phyloP scores from a whole-genome alignment of 2,113 vertebrate genomes.

The Lepus europaeus region DNA sequence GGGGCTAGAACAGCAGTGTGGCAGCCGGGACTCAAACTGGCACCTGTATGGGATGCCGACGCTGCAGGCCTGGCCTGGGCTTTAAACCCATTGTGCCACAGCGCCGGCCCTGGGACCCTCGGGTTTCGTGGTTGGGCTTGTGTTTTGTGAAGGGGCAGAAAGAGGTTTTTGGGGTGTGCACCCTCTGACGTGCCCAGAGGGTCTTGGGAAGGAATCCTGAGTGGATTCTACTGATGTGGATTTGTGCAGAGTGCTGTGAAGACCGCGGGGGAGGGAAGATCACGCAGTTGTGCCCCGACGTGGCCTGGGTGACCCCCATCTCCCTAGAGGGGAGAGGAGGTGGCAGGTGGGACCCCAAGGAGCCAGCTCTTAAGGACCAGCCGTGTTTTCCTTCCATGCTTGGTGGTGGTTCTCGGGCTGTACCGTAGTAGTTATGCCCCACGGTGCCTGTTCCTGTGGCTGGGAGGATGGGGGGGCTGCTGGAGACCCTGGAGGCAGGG shows the following conservation, averaged over 20 bases:
- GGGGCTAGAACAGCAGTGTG: too few species aligned
- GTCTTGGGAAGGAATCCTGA: neutral
- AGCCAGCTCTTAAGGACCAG: neutral
- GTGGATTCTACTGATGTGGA: accelerated
- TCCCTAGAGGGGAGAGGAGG: neutral
- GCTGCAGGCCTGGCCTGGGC: too few species aligned
- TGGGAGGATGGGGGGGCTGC: too few species aligned
- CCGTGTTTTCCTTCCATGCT: neutral
- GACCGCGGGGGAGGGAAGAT: accelerated
- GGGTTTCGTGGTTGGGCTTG: accelerated
- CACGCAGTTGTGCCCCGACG: accelerated
- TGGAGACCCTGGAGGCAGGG: neutral
- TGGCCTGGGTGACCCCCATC: neutral
- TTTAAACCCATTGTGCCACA: too few species aligned
- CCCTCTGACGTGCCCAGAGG: neutral
- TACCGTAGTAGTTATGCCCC: accelerated
- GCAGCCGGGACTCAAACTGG: too few species aligned
- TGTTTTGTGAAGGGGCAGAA: neutral
- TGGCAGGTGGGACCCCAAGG: neutral
- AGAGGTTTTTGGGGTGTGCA: neutral
- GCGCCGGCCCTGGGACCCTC: too few species aligned
- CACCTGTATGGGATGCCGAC: too few species aligned
- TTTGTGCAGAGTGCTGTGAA: neutral
- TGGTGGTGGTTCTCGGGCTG: neutral
- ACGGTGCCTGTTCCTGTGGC: accelerated